Base-by-base conservation (phyloP, 2,888 invertebrate genomes). In the Galerucella nymphaeae region DNA sequence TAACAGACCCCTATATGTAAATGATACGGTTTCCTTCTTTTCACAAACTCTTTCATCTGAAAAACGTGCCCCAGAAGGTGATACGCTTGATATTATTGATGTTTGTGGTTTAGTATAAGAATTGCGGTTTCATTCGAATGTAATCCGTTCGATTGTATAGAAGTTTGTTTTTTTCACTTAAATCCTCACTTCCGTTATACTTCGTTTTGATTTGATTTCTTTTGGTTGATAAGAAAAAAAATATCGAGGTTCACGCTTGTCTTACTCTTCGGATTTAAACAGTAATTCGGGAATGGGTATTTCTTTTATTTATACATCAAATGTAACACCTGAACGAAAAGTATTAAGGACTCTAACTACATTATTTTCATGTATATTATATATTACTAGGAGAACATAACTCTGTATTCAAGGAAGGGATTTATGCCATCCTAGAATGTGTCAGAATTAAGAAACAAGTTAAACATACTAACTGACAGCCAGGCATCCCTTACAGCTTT, bases 11-110 rank as follows among this genome's bases (percentile, higher is more conserved):
- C 55, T 55, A 42, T 66, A 41, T 20, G 45, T 66, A 58, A 20
- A 45, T 66, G 16, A 42, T 66, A 58, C 23, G 66, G 57, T 66
- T 66, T 66, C 58, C 66, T 13, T 58, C 58, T 58, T 62, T 68
- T 68, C 20, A 18, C 55, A 69, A 69, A 69, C 62, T 53, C 53
- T 69, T 69, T 62, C 30, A 42, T 16, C 61, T 62, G 61, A 62
- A 62, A 62, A 62, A 62, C 61, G 61, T 42, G 42, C 61, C 11
- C 41, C 42, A 41, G 18, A 41, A 62, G 61, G 61, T 62, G 61
- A 62, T 62, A 62, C 61, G 61, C 61, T 62, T 62, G 61, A 62
- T 41, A 42, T 18, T 62, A 42, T 62, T 62, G 61, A 16, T 62
- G 42, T 62, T n/a, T 62, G 61, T 42, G 61, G 61, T 62, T 62